Base-by-base conservation (phyloP, 1,140 invertebrate genomes). In the Lamellibrachia luymesi region DNA sequence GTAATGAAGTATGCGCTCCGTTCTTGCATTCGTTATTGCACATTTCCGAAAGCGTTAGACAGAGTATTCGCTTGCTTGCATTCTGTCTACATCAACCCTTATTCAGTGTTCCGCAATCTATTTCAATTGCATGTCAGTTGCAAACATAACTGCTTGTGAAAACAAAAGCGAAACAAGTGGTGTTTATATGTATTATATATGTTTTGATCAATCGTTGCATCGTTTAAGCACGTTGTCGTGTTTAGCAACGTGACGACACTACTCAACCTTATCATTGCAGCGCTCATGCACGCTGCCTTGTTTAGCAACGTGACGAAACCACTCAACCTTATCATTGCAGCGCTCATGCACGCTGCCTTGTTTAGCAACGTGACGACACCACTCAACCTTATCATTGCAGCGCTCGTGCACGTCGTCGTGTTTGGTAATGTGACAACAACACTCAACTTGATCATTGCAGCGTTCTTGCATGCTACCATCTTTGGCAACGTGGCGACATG, bases 381-480 rank as follows among this genome's bases (percentile, higher is more conserved):
- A 38, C 38, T 38, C 38, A 38, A 38, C 38, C 38, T 38, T 38
- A 38, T 38, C 38, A 38, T 38, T 38, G 38, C 38, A 38, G 38
- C 1, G 38, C 95, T 96, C 94, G 96, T 96, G 95, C 96, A 96
- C 93, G 96, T 96, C 64, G 95, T 95, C 22, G 96, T 96, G 52
- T 96, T 96, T 93, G 96, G 96, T 94, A 96, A 96, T 92, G 96
- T 96, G 90, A 96, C 96, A 2, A 96, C 96, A 50, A 95, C 96
- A 64, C 96, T 96, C 80, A 96, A 96, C 38, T 38, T 38, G 38
- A 38, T 38, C 38, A 38, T 38, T 38, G 38, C 38, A 38, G 38
- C 38, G 38, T 38, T 38, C 38, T 38, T 38, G 38, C 38, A 38
- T 38, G 38, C 38, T 38, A 38, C 38, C 38, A 1, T 38, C 38